Evolutionary conservation across 2,113 vertebrate species (phyloP).

Genomic region (Larimichthys polyactis): DNA sequence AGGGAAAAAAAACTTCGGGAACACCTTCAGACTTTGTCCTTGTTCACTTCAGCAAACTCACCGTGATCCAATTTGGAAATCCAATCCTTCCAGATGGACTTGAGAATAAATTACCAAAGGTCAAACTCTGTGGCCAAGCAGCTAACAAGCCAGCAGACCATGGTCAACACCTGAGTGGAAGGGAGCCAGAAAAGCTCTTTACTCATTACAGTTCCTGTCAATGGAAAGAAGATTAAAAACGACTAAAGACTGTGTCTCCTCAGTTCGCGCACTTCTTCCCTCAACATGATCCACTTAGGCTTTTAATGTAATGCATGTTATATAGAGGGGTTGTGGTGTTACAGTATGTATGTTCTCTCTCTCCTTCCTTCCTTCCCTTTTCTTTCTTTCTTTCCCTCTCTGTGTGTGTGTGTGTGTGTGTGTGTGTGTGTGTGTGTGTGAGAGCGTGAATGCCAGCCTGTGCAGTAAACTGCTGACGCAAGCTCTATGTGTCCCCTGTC

Average conservation of each 20-base stretch:
- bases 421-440: constrained; percentile 3
- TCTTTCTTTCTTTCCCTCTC: neutral
- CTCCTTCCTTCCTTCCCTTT: neutral
- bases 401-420: neutral
- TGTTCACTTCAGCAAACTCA: constrained; percentile 49
- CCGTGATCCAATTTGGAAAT: constrained; percentile 66
- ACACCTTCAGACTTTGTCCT: constrained; percentile 48
- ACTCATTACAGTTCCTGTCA: constrained; percentile 78
- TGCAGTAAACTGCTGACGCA: constrained; percentile 68
- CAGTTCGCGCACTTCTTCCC: constrained; percentile 26
- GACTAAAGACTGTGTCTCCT: constrained; percentile 65
- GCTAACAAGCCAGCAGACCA: constrained; percentile 68
- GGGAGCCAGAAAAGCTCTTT: constrained; percentile 81
- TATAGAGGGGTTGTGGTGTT: constrained; percentile 34
- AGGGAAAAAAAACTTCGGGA: neutral
- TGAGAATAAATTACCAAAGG: constrained; percentile 65
- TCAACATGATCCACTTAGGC: constrained; percentile 54
- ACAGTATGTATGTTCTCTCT: constrained; percentile 8
- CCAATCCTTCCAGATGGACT: constrained; percentile 64
- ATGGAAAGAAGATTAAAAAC: constrained; percentile 80
- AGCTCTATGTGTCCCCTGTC: constrained; percentile 48
- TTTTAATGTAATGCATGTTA: constrained; percentile 60
- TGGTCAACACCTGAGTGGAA: constrained; percentile 76
- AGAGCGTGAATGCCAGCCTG: constrained; percentile 26
- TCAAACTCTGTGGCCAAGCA: constrained; percentile 45